Evolutionary conservation across 1,140 invertebrate species (phyloP).

Genomic region (Lysiphlebus fabarum): DNA sequence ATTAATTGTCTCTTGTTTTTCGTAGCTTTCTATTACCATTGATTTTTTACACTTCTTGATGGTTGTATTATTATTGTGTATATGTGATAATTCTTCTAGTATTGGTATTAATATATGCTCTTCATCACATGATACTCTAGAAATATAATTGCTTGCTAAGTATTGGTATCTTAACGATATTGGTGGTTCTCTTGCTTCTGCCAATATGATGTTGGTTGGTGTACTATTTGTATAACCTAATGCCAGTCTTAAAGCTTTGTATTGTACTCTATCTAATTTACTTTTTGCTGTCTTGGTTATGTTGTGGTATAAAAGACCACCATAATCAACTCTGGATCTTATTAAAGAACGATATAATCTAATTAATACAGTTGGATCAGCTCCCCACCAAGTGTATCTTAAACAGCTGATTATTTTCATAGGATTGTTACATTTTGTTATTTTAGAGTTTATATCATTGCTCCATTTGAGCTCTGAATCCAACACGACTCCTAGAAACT

Average conservation of each 20-base stretch:
- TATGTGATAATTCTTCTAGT: too few species aligned
- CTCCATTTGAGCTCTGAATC: not conserved
- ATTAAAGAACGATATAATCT: not conserved
- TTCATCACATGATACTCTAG: not conserved
- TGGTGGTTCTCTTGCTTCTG: slow-evolving; percentile 15
- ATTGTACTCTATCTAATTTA: too few species aligned
- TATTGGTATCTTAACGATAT: slow-evolving; percentile 3
- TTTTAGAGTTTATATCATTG: not conserved
- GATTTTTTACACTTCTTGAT: too few species aligned
- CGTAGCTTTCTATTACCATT: too few species aligned
- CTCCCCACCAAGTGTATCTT: slow-evolving; percentile 1
- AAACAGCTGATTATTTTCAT: not conserved
- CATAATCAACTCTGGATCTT: not conserved
- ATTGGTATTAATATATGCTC: not conserved
- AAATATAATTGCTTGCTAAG: slow-evolving; percentile 6
- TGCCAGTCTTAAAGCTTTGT: too few species aligned
- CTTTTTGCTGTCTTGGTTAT: too few species aligned
- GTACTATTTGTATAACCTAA: too few species aligned
- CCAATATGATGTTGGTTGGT: slow-evolving; percentile 21
- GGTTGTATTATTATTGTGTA: too few species aligned
- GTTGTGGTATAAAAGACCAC: too few species aligned
- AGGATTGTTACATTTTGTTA: not conserved
- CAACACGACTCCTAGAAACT: slow-evolving; percentile 16
- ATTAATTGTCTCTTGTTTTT: too few species aligned
- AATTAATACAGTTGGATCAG: not conserved